Evolutionary conservation across 1,140 invertebrate species (phyloP).

Genomic region (Microvelia longipes): DNA sequence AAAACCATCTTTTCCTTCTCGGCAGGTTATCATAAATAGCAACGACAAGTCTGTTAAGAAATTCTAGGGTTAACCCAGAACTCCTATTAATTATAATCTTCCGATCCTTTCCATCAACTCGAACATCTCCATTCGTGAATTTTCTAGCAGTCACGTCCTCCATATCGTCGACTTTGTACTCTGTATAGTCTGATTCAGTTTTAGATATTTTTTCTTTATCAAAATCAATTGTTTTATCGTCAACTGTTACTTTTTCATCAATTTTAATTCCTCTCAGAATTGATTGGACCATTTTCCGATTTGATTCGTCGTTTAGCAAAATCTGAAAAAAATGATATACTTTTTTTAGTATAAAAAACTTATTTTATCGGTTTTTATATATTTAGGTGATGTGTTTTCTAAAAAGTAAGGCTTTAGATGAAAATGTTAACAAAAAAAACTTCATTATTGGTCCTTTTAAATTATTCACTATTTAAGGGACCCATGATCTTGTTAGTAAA

Average conservation of each 20-base stretch:
- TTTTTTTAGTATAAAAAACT: too few species aligned
- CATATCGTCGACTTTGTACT: neutral
- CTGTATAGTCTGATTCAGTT: neutral
- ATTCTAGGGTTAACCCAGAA: neutral
- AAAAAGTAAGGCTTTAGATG: too few species aligned
- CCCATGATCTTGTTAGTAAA: too few species aligned
- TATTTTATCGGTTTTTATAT: too few species aligned
- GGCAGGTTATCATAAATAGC: neutral
- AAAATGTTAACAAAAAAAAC: too few species aligned
- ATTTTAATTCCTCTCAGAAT: neutral
- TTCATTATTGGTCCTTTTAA: too few species aligned
- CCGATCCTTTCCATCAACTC: neutral
- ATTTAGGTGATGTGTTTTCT: too few species aligned
- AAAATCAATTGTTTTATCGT: neutral
- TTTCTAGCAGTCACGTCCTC: neutral
- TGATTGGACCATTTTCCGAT: neutral
- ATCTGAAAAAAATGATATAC: neutral
- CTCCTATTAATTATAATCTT: neutral
- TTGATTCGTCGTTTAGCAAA: neutral
- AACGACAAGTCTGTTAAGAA: neutral
- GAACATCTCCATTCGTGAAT: neutral
- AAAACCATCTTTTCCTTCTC: neutral
- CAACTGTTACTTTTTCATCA: neutral
- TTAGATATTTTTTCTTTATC: neutral
- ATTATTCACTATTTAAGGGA: too few species aligned